Percentiles rank a stretch among this genome's conserved stretches.
phyloP scores from a whole-genome alignment of 2,113 vertebrate species.

The Psammodynastes pulverulentus region DNA sequence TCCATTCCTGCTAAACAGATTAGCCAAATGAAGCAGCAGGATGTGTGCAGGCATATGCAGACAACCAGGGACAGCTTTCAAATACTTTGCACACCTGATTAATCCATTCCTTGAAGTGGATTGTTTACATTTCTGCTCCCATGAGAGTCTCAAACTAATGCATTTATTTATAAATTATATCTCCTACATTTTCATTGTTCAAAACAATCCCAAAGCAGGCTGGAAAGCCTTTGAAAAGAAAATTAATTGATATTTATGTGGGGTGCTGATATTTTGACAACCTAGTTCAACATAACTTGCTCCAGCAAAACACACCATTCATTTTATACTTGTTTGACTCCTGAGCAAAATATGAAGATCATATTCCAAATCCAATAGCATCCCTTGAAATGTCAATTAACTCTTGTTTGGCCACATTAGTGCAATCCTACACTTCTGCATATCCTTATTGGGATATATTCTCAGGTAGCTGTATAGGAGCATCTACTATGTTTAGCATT shows the following conservation, averaged over 20 bases:
- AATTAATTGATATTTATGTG: not conserved
- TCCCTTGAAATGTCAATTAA: not conserved
- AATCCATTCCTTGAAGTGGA: not conserved
- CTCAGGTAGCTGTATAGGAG: not conserved
- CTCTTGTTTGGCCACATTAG: not conserved
- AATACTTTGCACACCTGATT: not conserved
- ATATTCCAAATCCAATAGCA: not conserved
- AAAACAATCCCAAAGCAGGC: not conserved
- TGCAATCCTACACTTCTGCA: not conserved
- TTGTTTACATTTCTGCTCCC: not conserved
- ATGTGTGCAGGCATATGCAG: not conserved
- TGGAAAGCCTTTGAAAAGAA: not conserved
- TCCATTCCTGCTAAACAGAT: not conserved
- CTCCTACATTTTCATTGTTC: not conserved
- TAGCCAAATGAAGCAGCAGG: not conserved
- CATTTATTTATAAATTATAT: not conserved
- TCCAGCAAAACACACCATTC: not conserved
- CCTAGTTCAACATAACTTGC: not conserved
- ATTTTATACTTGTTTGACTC: not conserved
- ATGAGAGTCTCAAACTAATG: not conserved
- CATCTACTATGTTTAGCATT: not conserved
- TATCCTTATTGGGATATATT: not conserved
- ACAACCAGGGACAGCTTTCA: not conserved
- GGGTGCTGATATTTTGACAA: not conserved
- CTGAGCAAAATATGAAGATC: not conserved